phyloP scores from a whole-genome alignment of 1,140 invertebrate species.

The Drosophila eugracilis region DNA sequence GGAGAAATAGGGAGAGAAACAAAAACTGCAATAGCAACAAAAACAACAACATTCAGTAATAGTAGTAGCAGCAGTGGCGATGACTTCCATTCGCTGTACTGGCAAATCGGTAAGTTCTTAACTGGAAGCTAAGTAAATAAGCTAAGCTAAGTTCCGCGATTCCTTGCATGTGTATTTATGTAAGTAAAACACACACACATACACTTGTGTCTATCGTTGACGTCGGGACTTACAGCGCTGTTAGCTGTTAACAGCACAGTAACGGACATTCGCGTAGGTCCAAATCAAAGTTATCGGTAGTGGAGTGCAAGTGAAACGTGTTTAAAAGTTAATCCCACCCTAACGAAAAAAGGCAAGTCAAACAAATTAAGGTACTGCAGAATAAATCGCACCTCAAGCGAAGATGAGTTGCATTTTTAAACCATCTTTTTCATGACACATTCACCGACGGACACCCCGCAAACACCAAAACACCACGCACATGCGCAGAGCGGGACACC shows the following conservation, averaged over 20 bases:
- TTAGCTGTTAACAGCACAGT: conserved; percentile 53
- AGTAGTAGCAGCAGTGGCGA: conserved; percentile 14
- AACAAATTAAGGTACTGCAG: neutral
- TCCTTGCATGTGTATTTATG: conserved; percentile 20
- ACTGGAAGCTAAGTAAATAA: neutral
- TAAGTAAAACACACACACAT: conserved; percentile 22
- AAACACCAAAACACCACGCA: conserved; percentile 16
- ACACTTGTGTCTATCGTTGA: conserved; percentile 16
- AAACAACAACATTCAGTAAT: conserved; percentile 20
- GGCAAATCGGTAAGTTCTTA: conserved; percentile 62
- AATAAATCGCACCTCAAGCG: neutral
- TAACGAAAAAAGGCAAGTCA: neutral
- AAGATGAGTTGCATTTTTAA: conserved; percentile 57
- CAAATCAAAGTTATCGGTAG: conserved; percentile 6
- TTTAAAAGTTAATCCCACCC: neutral
- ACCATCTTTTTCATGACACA: conserved; percentile 40
- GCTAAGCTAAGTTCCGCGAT: conserved; percentile 15
- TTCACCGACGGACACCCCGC: conserved; percentile 24
- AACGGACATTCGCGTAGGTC: conserved; percentile 30
- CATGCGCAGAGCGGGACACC: conserved; percentile 11
- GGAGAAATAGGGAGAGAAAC: conserved; percentile 21
- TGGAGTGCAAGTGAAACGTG: conserved; percentile 5
- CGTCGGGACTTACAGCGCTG: conserved; percentile 20
- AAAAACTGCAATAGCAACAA: conserved; percentile 38
- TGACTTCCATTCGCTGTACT: conserved; percentile 43